Conservation (phyloP, 2,888 invertebrate genomes). For the Pocota personata region DNA sequence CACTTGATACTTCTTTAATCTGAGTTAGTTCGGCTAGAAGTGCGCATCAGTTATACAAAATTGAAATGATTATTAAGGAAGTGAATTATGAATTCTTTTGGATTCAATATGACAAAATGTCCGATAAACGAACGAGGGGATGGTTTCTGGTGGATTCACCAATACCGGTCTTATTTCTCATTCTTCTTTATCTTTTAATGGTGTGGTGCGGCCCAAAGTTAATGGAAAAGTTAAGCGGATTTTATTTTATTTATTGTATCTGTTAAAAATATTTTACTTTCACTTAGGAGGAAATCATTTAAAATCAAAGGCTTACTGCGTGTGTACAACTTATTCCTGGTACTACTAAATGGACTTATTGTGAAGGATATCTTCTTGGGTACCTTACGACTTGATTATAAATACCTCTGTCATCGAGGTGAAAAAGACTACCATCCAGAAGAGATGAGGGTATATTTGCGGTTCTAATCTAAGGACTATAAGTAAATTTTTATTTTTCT, state of each 20-base stretch:
- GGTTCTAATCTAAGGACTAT: too few species aligned
- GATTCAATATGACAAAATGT: constrained; percentile 74
- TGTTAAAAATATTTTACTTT: constrained; percentile 29
- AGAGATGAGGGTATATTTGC: constrained; percentile 89
- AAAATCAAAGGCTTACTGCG: constrained; percentile 90
- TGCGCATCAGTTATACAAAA: too few species aligned
- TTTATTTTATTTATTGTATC: not conserved
- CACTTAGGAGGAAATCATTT: constrained; percentile 87
- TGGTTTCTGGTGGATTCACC: constrained; percentile 94
- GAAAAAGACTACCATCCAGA: constrained; percentile 89
- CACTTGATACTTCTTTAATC: too few species aligned
- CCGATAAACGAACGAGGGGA: constrained; percentile 90
- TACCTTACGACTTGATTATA: constrained; percentile 90
- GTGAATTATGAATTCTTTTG: constrained; percentile 13
- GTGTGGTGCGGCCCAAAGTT: constrained; percentile 92
- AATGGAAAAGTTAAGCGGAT: constrained; percentile 86
- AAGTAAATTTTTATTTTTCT: constrained; percentile 77
- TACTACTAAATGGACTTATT: constrained; percentile 92
- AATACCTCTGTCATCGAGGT: constrained; percentile 94
- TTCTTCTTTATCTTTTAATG: constrained; percentile 88
- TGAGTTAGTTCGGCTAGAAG: too few species aligned
- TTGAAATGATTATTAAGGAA: too few species aligned
- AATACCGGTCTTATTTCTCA: constrained; percentile 88
- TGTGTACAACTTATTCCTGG: constrained; percentile 93
- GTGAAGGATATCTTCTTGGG: constrained; percentile 90